Evolutionary conservation across 1,140 invertebrate species (phyloP).

Genomic region (Hylyphantes graminicola): DNA sequence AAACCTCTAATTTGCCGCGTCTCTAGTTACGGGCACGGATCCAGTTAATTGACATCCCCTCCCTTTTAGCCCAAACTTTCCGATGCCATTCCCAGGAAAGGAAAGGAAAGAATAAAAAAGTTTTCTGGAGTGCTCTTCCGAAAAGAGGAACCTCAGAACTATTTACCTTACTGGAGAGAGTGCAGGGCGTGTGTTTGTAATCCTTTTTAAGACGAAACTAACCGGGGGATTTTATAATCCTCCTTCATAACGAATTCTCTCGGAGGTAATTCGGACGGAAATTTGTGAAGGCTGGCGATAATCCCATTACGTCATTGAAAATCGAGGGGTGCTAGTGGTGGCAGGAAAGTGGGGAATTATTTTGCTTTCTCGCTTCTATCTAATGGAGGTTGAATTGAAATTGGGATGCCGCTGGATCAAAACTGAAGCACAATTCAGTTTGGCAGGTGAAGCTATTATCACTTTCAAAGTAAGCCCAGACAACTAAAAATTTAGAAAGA

Average conservation of each 20-base stretch:
- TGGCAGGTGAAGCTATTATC: too few species aligned
- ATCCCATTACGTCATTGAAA: conserved; percentile 53
- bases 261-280: conserved; percentile 36
- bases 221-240: conserved; percentile 50
- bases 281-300: conserved; percentile 20
- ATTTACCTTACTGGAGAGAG: conserved; percentile 40
- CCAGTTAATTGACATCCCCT: conserved; percentile 41
- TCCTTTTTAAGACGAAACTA: conserved; percentile 48
- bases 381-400: neutral
- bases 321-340: conserved; percentile 19
- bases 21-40: conserved; percentile 22
- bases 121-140: neutral
- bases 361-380: conserved; percentile 31
- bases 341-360: conserved; percentile 33
- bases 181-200: conserved; percentile 10
- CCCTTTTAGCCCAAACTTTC: neutral
- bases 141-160: conserved; percentile 7
- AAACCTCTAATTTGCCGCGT: conserved; percentile 11
- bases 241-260: conserved; percentile 50
- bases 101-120: neutral
- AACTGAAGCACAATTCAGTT: too few species aligned
- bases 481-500: too few species aligned
- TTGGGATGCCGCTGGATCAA: too few species aligned
- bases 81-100: conserved; percentile 32
- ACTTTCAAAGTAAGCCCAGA: too few species aligned